phyloP scores from a whole-genome alignment of 2,797 vertebrate species.

The Propithecus deckenii region DNA sequence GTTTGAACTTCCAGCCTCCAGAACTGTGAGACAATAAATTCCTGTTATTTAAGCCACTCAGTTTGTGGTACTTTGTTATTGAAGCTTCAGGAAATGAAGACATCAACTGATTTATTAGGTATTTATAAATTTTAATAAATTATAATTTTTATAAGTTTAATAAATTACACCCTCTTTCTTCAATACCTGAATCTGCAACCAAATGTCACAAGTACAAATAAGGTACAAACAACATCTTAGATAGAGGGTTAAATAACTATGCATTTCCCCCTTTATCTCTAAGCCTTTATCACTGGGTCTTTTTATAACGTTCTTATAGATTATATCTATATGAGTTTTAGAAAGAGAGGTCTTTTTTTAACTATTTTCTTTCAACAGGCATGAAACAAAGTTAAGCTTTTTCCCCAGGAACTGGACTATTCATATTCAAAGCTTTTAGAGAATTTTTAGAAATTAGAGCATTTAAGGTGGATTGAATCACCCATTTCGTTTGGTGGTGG shows the following conservation, averaged over 20 bases:
- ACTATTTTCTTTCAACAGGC: neutral
- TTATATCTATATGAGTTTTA: neutral
- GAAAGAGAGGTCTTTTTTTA: neutral
- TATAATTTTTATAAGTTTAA: neutral
- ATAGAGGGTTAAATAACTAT: neutral
- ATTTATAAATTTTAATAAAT: neutral
- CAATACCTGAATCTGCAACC: neutral
- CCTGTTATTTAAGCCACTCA: neutral
- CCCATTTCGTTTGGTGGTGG: neutral
- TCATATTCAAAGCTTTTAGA: neutral
- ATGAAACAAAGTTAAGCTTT: neutral
- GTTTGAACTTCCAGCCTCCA: neutral
- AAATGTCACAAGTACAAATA: neutral
- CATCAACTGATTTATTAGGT: neutral
- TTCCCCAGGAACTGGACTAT: neutral
- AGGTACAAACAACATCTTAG: neutral
- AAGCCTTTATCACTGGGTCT: neutral
- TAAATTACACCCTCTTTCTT: neutral
- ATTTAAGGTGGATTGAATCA: neutral
- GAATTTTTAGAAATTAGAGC: neutral
- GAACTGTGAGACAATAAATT: neutral
- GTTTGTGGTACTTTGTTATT: neutral
- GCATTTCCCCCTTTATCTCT: neutral
- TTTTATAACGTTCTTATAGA: neutral
- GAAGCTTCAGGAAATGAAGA: neutral